These are phyloP conservation scores for Andrena praecox DNA, from an alignment of 2,888 invertebrate species.

Conservation along the genomic window DNA sequence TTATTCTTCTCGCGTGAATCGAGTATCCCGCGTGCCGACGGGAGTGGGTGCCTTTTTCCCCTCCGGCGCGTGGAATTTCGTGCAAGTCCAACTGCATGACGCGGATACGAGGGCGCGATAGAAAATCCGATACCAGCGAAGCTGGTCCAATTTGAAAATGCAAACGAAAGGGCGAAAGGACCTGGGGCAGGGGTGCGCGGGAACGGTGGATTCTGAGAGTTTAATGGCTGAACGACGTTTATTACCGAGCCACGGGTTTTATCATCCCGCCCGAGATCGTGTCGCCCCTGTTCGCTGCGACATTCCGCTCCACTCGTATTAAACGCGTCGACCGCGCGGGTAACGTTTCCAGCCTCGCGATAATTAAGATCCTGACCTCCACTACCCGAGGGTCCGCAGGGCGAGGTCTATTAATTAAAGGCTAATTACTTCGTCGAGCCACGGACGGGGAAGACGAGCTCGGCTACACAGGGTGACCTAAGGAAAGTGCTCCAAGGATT, in stretches of 20 bases:
- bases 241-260: conserved; percentile 50
- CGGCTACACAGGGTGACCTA: neutral
- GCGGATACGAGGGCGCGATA: conserved; percentile 35
- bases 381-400: conserved; percentile 41
- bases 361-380: conserved; percentile 78
- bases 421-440: conserved; percentile 80
- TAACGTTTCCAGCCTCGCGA: conserved; percentile 73
- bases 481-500: neutral
- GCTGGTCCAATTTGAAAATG: conserved; percentile 40
- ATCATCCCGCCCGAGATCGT: conserved; percentile 38
- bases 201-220: conserved; percentile 18
- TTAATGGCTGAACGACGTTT: conserved; percentile 59
- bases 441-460: conserved; percentile 55
- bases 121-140: conserved; percentile 45
- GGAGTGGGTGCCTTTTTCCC: neutral
- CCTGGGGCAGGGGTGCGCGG: no score
- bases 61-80: conserved; percentile 23
- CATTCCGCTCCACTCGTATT: conserved; percentile 50
- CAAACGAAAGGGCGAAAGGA: conserved; percentile 34
- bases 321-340: conserved; percentile 64
- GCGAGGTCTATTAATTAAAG: conserved; percentile 83
- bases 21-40: conserved; percentile 5
- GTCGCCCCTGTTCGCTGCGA: conserved; percentile 35
- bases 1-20: conserved; percentile 13
- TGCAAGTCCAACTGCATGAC: conserved; percentile 28